Conservation (phyloP, 2,113 vertebrate species). For the Cygnus atratus region DNA sequence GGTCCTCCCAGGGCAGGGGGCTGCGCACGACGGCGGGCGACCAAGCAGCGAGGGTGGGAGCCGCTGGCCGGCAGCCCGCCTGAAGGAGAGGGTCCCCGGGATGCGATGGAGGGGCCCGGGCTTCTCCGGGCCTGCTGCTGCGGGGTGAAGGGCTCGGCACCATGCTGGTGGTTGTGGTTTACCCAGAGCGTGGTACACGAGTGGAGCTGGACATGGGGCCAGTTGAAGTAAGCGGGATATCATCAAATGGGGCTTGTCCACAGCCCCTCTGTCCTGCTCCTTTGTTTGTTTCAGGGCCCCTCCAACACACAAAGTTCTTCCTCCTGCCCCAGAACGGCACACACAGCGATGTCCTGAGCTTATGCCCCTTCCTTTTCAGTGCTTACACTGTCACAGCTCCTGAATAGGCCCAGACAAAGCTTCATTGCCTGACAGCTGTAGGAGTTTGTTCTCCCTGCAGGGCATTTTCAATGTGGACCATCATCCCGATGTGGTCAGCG, state of each 20-base stretch:
- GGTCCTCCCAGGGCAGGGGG: neutral
- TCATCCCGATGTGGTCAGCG: neutral
- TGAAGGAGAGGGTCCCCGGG: accelerated
- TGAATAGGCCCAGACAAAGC: neutral
- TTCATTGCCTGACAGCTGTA: neutral
- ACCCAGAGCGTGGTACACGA: accelerated
- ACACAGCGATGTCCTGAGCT: accelerated
- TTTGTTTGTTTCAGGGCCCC: neutral
- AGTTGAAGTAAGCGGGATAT: no score
- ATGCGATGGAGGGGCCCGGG: neutral
- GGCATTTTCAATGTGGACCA: accelerated
- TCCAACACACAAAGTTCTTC: accelerated
- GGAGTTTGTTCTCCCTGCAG: neutral
- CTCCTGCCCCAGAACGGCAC: neutral
- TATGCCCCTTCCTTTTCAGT: neutral
- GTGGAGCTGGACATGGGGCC: neutral
- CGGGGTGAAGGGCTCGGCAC: accelerated
- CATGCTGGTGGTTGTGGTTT: no score
- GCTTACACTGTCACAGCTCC: neutral
- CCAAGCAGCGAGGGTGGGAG: neutral
- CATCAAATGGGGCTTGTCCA: accelerated
- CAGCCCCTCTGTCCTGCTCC: no score
- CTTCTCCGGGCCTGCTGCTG: neutral
- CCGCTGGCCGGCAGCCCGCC: no score
- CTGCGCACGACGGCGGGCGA: neutral